These are phyloP conservation scores for Seriola aureovittata DNA, from an alignment of 2,113 vertebrate genomes.

Conservation along the genomic window DNA sequence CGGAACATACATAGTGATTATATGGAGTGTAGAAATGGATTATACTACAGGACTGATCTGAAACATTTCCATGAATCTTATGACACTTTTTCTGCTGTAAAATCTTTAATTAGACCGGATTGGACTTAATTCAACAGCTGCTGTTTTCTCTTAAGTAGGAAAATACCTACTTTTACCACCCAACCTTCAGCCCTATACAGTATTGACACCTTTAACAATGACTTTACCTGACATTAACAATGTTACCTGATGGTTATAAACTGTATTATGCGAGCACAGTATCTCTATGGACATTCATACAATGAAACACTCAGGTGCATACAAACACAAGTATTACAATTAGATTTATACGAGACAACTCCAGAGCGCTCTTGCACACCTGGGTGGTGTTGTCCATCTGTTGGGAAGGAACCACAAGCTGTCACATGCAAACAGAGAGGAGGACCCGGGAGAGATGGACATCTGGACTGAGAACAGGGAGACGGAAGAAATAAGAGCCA, in stretches of 20 bases:
- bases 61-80: too few relatives aligned
- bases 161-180: too few relatives aligned
- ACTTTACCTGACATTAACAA: not conserved
- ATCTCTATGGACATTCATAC: not conserved
- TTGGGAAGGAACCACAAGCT: slow-evolving; percentile 34
- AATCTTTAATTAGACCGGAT: too few relatives aligned
- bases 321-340: not conserved
- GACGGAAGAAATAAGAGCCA: not conserved
- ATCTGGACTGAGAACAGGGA: slow-evolving; percentile 57
- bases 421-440: slow-evolving; percentile 39
- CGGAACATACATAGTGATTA: too few relatives aligned
- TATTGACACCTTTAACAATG: too few relatives aligned
- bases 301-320: slow-evolving; percentile 9
- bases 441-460: slow-evolving; percentile 57
- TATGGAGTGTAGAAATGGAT: too few relatives aligned
- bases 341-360: not conserved
- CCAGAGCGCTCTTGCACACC: not conserved
- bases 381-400: slow-evolving; percentile 30
- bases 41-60: too few relatives aligned
- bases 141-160: too few relatives aligned
- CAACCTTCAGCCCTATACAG: too few relatives aligned
- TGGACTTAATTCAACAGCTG: too few relatives aligned
- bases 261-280: too few relatives aligned
- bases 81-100: too few relatives aligned
- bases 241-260: not conserved